Base-by-base conservation (phyloP, 2,113 vertebrate genomes). In the Pedetes capensis region DNA sequence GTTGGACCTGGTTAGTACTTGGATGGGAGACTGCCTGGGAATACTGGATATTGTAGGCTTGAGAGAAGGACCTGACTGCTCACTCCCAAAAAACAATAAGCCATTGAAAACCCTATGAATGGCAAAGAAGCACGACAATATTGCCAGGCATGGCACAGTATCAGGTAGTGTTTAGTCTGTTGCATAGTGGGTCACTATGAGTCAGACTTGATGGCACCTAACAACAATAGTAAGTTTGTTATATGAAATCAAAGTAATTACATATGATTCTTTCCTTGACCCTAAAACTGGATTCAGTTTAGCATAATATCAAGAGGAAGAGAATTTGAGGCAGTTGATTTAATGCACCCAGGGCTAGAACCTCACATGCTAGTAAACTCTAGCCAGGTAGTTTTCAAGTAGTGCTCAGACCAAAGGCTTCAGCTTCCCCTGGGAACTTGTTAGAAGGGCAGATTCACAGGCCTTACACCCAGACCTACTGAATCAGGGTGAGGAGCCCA, bases 271-370 rank as follows among this genome's bases (percentile, higher is more conserved):
- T 49, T 37, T 80, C 29, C 49, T 93, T 90, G 57, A 63, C 59
- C 22, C 66, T 63, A 53, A 93, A 95, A 87, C 71, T 72, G 37
- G 27, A 71, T 42, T 90, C 49, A 84, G 39, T 72, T 79, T 32
- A 89, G 78, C 17, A 18, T 47, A 80, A 74, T 17, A 79, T 47
- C 82, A 93, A 87, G 69, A 94, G 53, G 71, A 79, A 87, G 81
- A 53, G 25, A 84, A 55, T 85, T 25, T 72, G 82, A 91, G 78
- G 78, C 23, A 57, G 68, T 49, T 88, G 39, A 37, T 61, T 69
- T 69, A 47, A 93, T 5, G 9, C 10, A 29, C 39, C 10, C 42
- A 79, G 90, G 47, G 63, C 55, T 78, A 69, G 74, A 84, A 49
- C 2, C 2, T 14, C 87, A 76, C 34, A 44, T 53, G 25, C n/a